Conservation (phyloP, 2,113 vertebrate species). For the Coregonus clupeaformis region DNA sequence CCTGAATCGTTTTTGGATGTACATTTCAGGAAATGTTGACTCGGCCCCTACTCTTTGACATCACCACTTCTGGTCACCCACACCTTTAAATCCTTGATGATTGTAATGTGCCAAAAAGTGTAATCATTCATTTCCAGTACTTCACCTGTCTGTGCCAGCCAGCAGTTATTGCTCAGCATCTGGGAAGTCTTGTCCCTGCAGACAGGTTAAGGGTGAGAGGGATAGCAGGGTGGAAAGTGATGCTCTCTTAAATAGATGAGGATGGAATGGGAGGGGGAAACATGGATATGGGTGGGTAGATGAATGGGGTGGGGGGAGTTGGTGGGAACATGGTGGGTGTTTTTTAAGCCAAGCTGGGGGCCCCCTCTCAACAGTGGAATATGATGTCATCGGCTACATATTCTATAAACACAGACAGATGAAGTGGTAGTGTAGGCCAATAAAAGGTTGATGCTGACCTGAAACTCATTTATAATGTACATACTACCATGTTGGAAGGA, state of each 20-base stretch:
- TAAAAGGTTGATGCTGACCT: slow-evolving; percentile 52
- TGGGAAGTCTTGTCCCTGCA: slow-evolving; percentile 8
- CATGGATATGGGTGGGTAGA: too few relatives aligned
- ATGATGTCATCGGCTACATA: slow-evolving; percentile 49
- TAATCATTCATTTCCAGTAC: neutral
- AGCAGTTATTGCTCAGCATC: neutral
- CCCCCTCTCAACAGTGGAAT: slow-evolving; percentile 16
- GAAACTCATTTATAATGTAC: slow-evolving; percentile 46
- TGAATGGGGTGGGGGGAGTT: neutral
- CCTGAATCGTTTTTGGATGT: slow-evolving; percentile 5
- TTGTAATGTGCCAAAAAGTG: too few relatives aligned
- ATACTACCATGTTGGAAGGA: slow-evolving; percentile 49
- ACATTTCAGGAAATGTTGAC: too few relatives aligned
- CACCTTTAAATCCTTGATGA: too few relatives aligned
- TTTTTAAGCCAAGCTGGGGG: slow-evolving; percentile 2
- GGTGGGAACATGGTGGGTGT: slow-evolving; percentile 36
- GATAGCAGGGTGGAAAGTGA: neutral
- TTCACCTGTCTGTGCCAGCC: neutral
- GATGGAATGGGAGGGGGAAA: too few relatives aligned
- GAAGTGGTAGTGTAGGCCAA: slow-evolving; percentile 30
- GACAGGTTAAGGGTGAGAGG: neutral
- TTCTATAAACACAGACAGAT: slow-evolving; percentile 33
- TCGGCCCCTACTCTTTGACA: too few relatives aligned
- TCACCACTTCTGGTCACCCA: too few relatives aligned
- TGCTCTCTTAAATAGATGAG: too few relatives aligned